phyloP scores from a whole-genome alignment of 1,140 invertebrate species.

The Brachystomella parvula region DNA sequence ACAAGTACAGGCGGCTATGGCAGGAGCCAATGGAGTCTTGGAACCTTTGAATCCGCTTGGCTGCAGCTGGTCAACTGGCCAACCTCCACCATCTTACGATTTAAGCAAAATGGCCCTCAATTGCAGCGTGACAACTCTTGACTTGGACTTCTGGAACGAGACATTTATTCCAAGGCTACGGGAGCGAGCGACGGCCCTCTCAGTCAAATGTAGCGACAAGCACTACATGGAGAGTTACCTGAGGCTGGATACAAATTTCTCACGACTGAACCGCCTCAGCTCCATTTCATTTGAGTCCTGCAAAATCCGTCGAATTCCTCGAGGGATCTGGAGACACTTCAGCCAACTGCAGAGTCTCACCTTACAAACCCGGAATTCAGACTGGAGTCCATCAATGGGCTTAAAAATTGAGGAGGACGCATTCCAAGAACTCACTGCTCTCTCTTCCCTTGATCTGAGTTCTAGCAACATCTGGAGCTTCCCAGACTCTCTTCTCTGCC shows the following conservation, averaged over 20 bases:
- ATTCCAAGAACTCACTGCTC: constrained; percentile 59
- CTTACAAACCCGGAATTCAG: constrained; percentile 74
- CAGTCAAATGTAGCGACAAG: constrained; percentile 65
- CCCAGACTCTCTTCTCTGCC: constrained; percentile 62
- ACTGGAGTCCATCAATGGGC: constrained; percentile 74
- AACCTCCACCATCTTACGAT: too few relatives aligned
- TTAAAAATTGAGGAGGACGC: constrained; percentile 59
- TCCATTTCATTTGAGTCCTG: too few relatives aligned
- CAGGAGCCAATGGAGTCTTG: too few relatives aligned
- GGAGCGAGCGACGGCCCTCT: constrained; percentile 59
- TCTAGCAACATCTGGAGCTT: constrained; percentile 80
- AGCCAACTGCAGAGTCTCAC: constrained; percentile 60
- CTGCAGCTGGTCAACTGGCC: too few relatives aligned
- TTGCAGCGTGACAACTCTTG: constrained; percentile 39
- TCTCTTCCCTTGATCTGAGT: constrained; percentile 71
- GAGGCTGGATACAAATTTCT: constrained; percentile 57
- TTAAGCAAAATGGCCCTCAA: too few relatives aligned
- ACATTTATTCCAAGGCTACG: constrained; percentile 49
- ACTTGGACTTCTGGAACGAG: constrained; percentile 37
- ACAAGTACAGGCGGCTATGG: too few relatives aligned
- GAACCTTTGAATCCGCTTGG: too few relatives aligned
- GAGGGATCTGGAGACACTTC: constrained; percentile 44
- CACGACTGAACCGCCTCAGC: constrained; percentile 61
- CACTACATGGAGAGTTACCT: constrained; percentile 70
- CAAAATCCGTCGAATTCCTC: constrained; percentile 64